Base-by-base conservation (phyloP, 2,888 invertebrate genomes). In the Stenolophus ochropezus region DNA sequence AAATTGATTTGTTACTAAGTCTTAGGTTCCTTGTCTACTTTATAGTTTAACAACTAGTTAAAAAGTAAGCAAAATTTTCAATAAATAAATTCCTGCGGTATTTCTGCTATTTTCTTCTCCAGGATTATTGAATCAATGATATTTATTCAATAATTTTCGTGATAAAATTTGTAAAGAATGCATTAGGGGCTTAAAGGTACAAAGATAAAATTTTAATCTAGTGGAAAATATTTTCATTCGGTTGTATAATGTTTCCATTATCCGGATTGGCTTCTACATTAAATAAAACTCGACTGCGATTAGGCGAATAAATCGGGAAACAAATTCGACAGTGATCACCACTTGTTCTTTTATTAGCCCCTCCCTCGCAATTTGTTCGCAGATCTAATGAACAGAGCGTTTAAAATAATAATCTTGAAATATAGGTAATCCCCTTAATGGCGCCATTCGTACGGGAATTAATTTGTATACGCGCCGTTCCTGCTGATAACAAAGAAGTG, bases 331-430 rank as follows among this genome's bases (percentile, higher is more conserved):
- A 73, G 20, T 49, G 49, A 69, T 69, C 65, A 33, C 18, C 73
- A 73, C 73, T 73, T 73, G 20, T 33, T 77, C 77, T 77, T 77
- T 77, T 61, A 77, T 77, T 47, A 77, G 61, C 58, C 27, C 18
- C 42, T 61, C 71, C 49, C 77, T 82, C 51, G 81, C 73, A 83
- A 83, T 84, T 84, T 83, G 83, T 83, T 84, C 79, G 25, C 76
- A 78, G 78, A 81, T 83, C 83, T 83, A 84, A 84, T 85, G 84
- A 84, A 85, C 84, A 84, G 84, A 83, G 84, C 84, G 82, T 85
- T 84, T 84, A 83, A 83, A 85, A 83, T 84, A 84, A 84, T 84
- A 84, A 84, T 83, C 83, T 82, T 79, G 82, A 82, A 79, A 82
- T 82, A 82, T 82, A 78, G 78, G 79, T 82, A 82, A 82, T 82